Percentiles rank a stretch among this genome's conserved stretches.
Evolutionary conservation across 2,797 vertebrate species (phyloP).

Genomic region (Somateria mollissima): DNA sequence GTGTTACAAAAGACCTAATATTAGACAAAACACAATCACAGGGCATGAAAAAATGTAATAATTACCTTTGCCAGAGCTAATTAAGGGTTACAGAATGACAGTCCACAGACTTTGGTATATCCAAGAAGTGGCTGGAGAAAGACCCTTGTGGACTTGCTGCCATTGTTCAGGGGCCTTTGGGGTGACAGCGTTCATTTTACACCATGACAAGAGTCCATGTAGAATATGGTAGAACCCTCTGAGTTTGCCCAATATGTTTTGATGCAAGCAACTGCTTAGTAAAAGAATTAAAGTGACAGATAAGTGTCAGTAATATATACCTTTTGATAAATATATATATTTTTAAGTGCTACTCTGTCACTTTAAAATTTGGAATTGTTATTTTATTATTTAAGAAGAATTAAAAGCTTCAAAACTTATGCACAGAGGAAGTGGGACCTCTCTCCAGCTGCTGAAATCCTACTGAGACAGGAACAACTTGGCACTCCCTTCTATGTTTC

Average conservation of each 20-base stretch:
- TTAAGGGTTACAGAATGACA: neutral
- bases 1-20: neutral
- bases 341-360: neutral
- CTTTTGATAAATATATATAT: neutral
- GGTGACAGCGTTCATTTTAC: accelerated
- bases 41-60: neutral
- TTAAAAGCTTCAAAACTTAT: neutral
- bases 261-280: neutral
- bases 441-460: neutral
- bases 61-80: neutral
- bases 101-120: neutral
- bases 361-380: neutral
- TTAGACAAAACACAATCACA: neutral
- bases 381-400: neutral
- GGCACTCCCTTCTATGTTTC: neutral
- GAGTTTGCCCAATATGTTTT: neutral
- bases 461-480: neutral
- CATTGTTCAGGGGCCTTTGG: neutral
- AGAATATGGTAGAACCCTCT: neutral
- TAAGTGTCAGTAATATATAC: neutral
- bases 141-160: neutral
- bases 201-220: neutral
- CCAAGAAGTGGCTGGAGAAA: neutral
- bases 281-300: neutral
- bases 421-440: neutral